Conservation (phyloP, 2,797 vertebrate genomes). For the Odontamblyopus lacepedii region DNA sequence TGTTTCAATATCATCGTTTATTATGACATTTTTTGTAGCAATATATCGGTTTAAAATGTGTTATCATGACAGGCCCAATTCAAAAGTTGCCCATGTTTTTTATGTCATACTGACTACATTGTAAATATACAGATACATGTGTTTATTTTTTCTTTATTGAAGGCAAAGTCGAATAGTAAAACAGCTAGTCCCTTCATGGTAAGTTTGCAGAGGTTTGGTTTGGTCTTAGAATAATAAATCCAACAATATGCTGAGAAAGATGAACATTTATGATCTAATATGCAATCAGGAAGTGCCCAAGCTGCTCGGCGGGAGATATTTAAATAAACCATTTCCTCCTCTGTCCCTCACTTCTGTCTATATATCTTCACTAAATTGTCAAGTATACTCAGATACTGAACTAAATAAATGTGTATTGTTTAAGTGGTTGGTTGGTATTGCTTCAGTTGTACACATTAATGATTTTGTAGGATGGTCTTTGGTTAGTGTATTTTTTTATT, state of each 20-base stretch:
- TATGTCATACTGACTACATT: too few relatives aligned
- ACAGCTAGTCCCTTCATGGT: not conserved
- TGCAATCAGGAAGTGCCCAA: conserved; percentile 57
- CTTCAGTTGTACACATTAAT: conserved; percentile 2
- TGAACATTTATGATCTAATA: conserved; percentile 17
- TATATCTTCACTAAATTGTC: conserved; percentile 54
- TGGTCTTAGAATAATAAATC: not conserved
- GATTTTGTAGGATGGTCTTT: too few relatives aligned
- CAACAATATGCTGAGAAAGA: conserved; percentile 12
- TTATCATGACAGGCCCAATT: too few relatives aligned
- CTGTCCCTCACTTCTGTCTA: conserved; percentile 51
- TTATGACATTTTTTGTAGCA: too few relatives aligned
- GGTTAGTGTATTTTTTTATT: not conserved
- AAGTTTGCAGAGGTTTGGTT: not conserved
- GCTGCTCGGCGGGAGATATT: conserved; percentile 43
- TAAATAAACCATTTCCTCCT: conserved; percentile 70
- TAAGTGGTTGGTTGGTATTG: conserved; percentile 20
- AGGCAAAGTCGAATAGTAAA: too few relatives aligned
- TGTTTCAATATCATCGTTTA: too few relatives aligned
- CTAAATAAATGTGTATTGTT: conserved; percentile 18
- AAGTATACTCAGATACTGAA: conserved; percentile 55
- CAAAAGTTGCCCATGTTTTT: not conserved
- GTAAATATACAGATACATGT: too few relatives aligned
- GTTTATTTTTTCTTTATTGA: too few relatives aligned
- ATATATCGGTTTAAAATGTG: too few relatives aligned